Conservation (phyloP, 2,888 invertebrate genomes). For the Lymantria dispar region DNA sequence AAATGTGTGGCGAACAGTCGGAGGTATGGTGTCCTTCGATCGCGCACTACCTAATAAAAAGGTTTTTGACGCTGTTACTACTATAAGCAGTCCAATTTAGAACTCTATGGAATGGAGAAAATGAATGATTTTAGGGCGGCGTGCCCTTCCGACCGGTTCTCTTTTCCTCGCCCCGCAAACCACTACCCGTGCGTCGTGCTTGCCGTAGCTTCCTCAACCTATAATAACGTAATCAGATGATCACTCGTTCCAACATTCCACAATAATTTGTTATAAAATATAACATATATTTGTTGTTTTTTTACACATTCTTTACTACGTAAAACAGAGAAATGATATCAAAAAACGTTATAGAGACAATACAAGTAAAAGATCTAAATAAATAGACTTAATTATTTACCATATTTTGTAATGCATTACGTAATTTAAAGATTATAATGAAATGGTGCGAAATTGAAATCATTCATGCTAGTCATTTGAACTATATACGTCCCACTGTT, state of each 20-base stretch:
- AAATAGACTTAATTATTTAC: no score
- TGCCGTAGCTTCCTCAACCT: slow-evolving; percentile 17
- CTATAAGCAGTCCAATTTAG: slow-evolving; percentile 12
- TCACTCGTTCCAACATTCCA: slow-evolving; percentile 18
- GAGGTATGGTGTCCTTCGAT: slow-evolving; percentile 46
- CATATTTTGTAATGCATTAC: no score
- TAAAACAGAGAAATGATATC: no score
- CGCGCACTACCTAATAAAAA: slow-evolving; percentile 50
- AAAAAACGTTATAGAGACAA: no score
- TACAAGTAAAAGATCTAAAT: no score
- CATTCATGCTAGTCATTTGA: no score
- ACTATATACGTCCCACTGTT: no score
- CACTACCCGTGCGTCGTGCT: slow-evolving; percentile 17
- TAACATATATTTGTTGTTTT: no score
- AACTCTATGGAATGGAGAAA: slow-evolving; percentile 24
- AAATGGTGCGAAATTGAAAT: no score
- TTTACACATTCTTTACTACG: no score
- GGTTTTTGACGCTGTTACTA: slow-evolving; percentile 51
- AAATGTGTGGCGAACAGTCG: slow-evolving; percentile 13
- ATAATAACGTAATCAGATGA: slow-evolving; percentile 45
- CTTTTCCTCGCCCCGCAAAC: slow-evolving; percentile 19
- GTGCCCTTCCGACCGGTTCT: slow-evolving; percentile 46
- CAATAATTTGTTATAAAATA: background rate
- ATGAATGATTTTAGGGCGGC: slow-evolving; percentile 31
- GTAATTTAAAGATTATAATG: no score